Evolutionary conservation across 2,113 vertebrate genomes (phyloP), one percentile per base, ranked within the genome.

Genomic region (Pongo pygmaeus): DNA sequence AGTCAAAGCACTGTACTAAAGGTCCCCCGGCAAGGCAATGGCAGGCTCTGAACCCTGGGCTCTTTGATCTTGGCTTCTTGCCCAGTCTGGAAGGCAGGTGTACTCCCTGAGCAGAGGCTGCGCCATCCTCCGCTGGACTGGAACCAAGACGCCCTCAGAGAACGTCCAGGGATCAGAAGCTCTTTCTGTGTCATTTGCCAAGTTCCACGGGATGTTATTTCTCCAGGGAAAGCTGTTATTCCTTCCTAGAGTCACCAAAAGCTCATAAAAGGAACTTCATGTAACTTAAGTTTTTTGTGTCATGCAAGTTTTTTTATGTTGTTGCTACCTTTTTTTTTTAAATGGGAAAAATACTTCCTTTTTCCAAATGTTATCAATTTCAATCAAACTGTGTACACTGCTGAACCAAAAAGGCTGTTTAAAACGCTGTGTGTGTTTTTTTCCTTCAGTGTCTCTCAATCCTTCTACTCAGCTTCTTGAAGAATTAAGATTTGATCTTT

Each of bases 401-500:
- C 93, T 92, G 91, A 75, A 61, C 12, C 46, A 64, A 78, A 85
- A 84, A 84, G 86, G 96, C 96, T 86, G 92, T 75, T 96, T 95
- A 72, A 97, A 97, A 69, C 61, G 92, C 93, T 72, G 75, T 35
- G 8, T 70, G 70, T 92, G 59, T 75, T 38, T 5, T 0, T 0
- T 89, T 38, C 80, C 83, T 83, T 67, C 46, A 32, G 57, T 96
- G 88, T 96, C 48, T 94, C 89, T 96, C 87, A 75, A 77, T 94
- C 88, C 77, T 97, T 98, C 97, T 87, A 95, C 97, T 97, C 90
- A 23, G 95, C 98, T 98, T 98, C 97, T 96, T 89, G 89, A 95
- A 98, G 97, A 98, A 99, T 98, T 97, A 97, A 98, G 94, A 97
- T 98, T 97, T 97, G 98, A 97, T 98, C 98, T 98, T 99, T 98